Base-by-base conservation (phyloP, 2,113 vertebrate genomes). In the Apteryx owenii region DNA sequence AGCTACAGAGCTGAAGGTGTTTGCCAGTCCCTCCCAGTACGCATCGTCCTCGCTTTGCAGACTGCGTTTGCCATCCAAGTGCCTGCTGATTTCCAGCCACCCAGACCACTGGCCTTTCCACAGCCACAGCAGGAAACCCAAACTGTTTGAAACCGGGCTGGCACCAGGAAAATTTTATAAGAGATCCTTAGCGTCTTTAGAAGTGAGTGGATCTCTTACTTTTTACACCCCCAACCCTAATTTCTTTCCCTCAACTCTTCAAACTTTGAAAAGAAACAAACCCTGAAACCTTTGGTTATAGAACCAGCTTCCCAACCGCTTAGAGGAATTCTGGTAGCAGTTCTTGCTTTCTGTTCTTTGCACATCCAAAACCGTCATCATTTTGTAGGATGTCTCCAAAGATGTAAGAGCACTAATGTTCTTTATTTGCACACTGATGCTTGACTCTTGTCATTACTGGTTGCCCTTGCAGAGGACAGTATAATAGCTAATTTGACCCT, bases 181-280 rank as follows among this genome's bases (percentile, higher is more conserved):
- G 60, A 68, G 65, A 64, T 51, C 60, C 46, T 65, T 68, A n/a
- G 29, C n/a, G 18, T 79, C 68, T 36, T 29, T 85, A 62, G 17
- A 36, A 42, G 46, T 23, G 12, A 42, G 46, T 23, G 12, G 6
- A 48, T 73, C 64, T 21, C 40, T 65, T 14, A 23, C 66, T 73
- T 62, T 38, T n/a, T 62, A 40, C 16, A 38, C 1, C 25, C 46
- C 25, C 42, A 31, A 0, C 16, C 1, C 21, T n/a, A 19, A 23
- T 53, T 75, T 36, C 83, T 73, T 50, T 18, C 56, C 16, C 11
- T 69, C 46, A 31, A 3, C 7, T 40, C 23, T 36, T 26, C 53
- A n/a, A 38, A 11, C 58, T 70, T 46, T 58, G 25, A n/a, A 46
- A 85, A 78, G 68, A 78, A 85, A 28, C 22, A 54, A 53, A 6